Evolutionary conservation across 1,140 invertebrate species (phyloP).

Genomic region (Ceratitis capitata): DNA sequence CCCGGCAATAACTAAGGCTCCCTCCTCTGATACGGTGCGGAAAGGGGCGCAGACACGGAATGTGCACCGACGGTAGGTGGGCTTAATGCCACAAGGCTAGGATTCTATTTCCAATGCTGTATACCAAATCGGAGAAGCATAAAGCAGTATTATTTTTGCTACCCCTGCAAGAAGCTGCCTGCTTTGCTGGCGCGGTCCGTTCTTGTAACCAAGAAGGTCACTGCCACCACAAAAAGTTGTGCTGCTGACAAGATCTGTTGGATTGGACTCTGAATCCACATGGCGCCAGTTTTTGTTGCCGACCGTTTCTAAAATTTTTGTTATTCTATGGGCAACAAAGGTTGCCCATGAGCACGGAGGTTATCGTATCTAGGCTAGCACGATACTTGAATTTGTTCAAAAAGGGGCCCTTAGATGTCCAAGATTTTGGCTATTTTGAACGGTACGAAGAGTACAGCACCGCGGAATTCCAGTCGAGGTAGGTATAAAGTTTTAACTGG

Average conservation of each 20-base stretch:
- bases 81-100: too few species aligned
- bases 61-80: too few species aligned
- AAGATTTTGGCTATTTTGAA: neutral
- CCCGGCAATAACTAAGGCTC: too few species aligned
- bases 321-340: constrained; percentile 18
- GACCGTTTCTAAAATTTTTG: neutral
- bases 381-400: neutral
- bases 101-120: too few species aligned
- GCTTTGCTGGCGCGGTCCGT: too few species aligned
- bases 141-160: too few species aligned
- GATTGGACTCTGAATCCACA: neutral
- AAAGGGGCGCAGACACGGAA: too few species aligned
- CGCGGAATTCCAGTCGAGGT: neutral
- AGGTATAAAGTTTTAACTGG: constrained; percentile 12
- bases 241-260: neutral
- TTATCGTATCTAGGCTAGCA: neutral
- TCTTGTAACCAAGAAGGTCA: too few species aligned
- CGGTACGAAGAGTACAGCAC: neutral
- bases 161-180: too few species aligned
- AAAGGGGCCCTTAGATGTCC: neutral
- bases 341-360: neutral
- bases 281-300: neutral
- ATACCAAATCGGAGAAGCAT: too few species aligned
- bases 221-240: neutral
- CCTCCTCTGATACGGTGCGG: too few species aligned